Evolutionary conservation across 2,113 vertebrate genomes (phyloP), one percentile per base, ranked within the genome.

Genomic region (Thinocorus orbignyianus): DNA sequence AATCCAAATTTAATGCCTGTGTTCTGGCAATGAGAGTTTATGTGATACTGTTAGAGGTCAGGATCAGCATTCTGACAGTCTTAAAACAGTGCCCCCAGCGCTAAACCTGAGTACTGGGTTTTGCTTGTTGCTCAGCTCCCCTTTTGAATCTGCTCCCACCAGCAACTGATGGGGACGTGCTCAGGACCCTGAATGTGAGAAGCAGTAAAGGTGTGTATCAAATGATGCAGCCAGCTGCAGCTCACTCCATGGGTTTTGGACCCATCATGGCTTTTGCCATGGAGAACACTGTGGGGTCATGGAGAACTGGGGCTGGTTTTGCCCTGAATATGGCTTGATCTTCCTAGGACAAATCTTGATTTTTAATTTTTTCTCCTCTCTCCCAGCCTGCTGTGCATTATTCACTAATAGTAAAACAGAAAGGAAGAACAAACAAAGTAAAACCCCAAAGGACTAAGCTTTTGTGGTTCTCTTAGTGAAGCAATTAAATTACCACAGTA

Each of bases 341-440:
- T 74, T 78, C 33, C 10, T 44, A 39, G 16, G 22, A 65, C 65
- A 82, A 82, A 58, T 3, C 4, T 57, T 52, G 11, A 24, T 28
- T 48, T 37, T 28, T 28, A 20, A 10, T 54, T 13, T 42, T 68
- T 66, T 7, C 8, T 77, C 18, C 7, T 74, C 5, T 81, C 35
- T 90, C n/a, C 9, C 31, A 66, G 35, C 9, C 41, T 81, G 25
- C 23, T 80, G 26, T 19, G 20, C 31, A 17, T 83, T 51, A 28
- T 65, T 81, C 30, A 10, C n/a, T 79, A 70, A 39, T 3, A 73
- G 62, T 48, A 87, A 86, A 88, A 54, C 20, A 64, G 37, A 68
- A 90, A 77, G 20, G 19, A 60, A 86, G 42, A 88, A 51, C 42
- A 78, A 92, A 86, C 30, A 84, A 90, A 88, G 51, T 33, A 83